Evolutionary conservation across 2,113 vertebrate species (phyloP), one percentile per base, ranked within the genome.

Genomic region (Megaceryle maxima): DNA sequence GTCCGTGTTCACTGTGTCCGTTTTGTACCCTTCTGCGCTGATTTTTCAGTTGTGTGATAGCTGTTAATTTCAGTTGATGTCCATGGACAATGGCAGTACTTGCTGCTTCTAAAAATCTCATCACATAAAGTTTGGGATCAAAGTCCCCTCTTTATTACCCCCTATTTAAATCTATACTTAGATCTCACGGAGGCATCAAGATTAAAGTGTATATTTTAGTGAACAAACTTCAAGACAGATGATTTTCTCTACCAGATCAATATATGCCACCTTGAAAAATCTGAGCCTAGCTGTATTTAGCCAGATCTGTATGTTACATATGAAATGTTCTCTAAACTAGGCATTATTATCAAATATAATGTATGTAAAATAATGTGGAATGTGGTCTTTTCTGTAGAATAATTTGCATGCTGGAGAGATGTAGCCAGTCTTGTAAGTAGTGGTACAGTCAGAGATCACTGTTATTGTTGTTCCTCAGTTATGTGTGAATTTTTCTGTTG

Each of bases 11-110:
- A 9, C 50, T 12, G 13, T 35, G 13, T 64, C 25, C 13, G 14
- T 89, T 56, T 68, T 39, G 26, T n/a, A 29, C 24, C 9, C 13
- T 60, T 0, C 0, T 48, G 18, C 2, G 1, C 19, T 67, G 69
- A 53, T 41, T 84, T 83, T 77, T 64, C 35, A 21, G 16, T 31
- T 31, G 5, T 16, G 9, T 18, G 39, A 4, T 25, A 43, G 22
- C 17, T 77, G 48, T 74, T 55, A 57, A 18, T 48, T 67, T 46
- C 76, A 50, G 11, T n/a, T 53, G 33, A 6, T 44, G 15, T 68
- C 73, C 84, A 9, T 35, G 26, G 51, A 46, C 25, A 43, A 11
- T 3, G 18, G 9, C 33, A 59, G 56, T 39, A 70, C 5, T 70
- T 57, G 24, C 55, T 91, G 17, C 15, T 43, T 63, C 44, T 44